phyloP scores from a whole-genome alignment of 2,888 invertebrate genomes.

The Sesamia inferens region DNA sequence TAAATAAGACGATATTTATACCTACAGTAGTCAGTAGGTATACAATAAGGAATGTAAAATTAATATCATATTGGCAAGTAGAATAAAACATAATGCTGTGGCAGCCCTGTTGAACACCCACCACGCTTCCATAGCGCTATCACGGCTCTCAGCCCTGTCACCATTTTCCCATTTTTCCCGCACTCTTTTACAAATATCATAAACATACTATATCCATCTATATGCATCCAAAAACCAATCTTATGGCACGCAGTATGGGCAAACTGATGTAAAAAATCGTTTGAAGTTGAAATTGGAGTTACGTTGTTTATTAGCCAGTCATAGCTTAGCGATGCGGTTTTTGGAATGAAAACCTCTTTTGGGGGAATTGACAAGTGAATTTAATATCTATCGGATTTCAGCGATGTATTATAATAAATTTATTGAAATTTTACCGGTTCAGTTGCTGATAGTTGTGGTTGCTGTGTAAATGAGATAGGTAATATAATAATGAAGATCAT shows the following conservation, averaged over 20 bases:
- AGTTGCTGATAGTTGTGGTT: constrained; percentile 65
- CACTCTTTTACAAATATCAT: constrained; percentile 62
- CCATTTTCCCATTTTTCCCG: constrained; percentile 88
- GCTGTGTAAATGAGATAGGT: constrained; percentile 67
- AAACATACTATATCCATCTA: constrained; percentile 49
- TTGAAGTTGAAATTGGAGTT: constrained; percentile 53
- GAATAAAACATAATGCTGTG: constrained; percentile 4
- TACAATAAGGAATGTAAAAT: neutral
- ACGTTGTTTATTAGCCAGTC: constrained; percentile 56
- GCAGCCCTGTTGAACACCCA: constrained; percentile 79
- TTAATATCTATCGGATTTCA: constrained; percentile 81
- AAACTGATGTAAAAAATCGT: constrained; percentile 10
- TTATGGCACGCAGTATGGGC: constrained; percentile 19
- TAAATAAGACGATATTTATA: neutral
- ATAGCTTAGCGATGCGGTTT: constrained; percentile 86
- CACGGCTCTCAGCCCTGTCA: constrained; percentile 89
- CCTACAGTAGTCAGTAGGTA: neutral
- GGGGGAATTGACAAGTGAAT: constrained; percentile 82
- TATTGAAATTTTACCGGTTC: constrained; percentile 70
- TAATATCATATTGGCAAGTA: neutral
- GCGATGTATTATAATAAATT: constrained; percentile 69
- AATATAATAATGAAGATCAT: constrained; percentile 52
- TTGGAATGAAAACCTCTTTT: constrained; percentile 85
- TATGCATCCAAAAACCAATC: constrained; percentile 44
- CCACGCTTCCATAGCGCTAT: constrained; percentile 86